These are phyloP conservation scores for Hemaris fuciformis DNA, from an alignment of 2,888 invertebrate species.

Conservation along the genomic window DNA sequence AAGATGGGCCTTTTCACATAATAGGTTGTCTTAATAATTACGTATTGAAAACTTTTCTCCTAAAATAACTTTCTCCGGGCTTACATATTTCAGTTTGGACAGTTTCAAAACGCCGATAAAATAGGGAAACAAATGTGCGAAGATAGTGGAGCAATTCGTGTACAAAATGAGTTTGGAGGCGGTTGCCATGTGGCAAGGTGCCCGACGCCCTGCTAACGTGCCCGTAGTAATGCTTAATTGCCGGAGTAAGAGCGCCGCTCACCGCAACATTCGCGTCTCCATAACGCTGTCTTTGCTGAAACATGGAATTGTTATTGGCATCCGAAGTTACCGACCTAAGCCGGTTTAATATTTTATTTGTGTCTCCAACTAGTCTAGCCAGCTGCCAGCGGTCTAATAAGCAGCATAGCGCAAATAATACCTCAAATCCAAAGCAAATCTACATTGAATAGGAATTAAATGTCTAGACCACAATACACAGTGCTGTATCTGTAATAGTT, in stretches of 20 bases:
- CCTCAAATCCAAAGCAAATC: neutral
- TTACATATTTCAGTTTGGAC: neutral
- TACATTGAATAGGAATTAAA: neutral
- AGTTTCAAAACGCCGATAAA: neutral
- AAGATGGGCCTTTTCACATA: too few species aligned
- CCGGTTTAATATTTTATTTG: conserved; percentile 7
- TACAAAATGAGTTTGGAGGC: conserved; percentile 48
- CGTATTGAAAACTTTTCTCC: too few species aligned
- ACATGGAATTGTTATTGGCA: conserved; percentile 40
- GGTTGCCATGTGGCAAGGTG: conserved; percentile 66
- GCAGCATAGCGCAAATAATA: neutral
- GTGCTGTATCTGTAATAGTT: neutral
- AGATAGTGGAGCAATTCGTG: conserved; percentile 33
- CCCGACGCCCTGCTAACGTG: conserved; percentile 40
- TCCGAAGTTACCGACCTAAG: conserved; percentile 7
- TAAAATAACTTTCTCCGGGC: too few species aligned
- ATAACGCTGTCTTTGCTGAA: conserved; percentile 44
- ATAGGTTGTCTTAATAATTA: too few species aligned
- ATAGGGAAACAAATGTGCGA: neutral
- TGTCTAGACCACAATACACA: neutral
- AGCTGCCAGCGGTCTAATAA: neutral
- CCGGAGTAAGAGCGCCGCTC: conserved; percentile 48
- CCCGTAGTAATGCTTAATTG: conserved; percentile 55
- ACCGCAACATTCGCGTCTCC: conserved; percentile 54
- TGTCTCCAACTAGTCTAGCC: neutral